A percentile compares a stretch with the other conserved stretches of the same genome.
phyloP scores from a whole-genome alignment of 2,113 vertebrate species.

The Ictidomys tridecemlineatus region DNA sequence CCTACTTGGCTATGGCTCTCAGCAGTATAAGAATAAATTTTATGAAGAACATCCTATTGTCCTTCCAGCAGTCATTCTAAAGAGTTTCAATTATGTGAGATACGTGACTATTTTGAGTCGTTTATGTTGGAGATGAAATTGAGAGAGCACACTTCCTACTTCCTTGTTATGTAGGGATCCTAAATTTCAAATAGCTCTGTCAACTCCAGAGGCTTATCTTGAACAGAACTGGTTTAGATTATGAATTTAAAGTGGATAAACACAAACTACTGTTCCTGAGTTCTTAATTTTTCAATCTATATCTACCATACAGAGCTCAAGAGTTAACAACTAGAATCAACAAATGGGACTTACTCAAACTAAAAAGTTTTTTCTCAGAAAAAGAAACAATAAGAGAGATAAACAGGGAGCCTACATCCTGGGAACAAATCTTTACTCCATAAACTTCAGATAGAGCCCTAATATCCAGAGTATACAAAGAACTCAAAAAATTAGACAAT shows the following conservation, averaged over 20 bases:
- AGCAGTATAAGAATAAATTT: background rate
- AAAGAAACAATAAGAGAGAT: no score
- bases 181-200: background rate
- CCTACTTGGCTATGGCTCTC: no score
- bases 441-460: no score
- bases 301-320: no score
- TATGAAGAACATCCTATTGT: background rate
- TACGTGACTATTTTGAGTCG: background rate
- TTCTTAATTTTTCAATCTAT: background rate
- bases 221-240: background rate
- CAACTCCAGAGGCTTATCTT: background rate
- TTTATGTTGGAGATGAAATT: constrained; percentile 26
- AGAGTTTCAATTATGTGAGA: background rate
- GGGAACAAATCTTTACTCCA: no score
- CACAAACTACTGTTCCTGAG: background rate
- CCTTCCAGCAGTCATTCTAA: background rate
- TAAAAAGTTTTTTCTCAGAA: no score
- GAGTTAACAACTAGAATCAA: no score
- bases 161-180: background rate
- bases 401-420: no score
- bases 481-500: no score
- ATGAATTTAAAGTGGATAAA: background rate
- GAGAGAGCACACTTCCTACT: background rate
- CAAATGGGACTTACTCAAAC: no score
- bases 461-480: no score